These are phyloP conservation scores for Ahaetulla prasina DNA, from an alignment of 2,113 vertebrate species.

Conservation along the genomic window DNA sequence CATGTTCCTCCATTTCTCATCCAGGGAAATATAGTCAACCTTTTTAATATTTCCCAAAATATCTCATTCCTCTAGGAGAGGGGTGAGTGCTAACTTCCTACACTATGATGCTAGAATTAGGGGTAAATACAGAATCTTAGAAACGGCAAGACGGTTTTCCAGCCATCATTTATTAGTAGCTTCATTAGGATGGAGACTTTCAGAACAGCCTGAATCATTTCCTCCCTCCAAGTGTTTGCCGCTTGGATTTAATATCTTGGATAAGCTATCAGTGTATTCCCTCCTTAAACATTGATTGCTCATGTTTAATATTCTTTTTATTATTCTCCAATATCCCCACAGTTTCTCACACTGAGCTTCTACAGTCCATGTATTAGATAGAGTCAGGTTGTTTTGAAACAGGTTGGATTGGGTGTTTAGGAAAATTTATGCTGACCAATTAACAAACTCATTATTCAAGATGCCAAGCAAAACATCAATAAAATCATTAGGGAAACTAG, in stretches of 20 bases:
- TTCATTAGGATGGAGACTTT: not conserved
- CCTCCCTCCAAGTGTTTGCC: not conserved
- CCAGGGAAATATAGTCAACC: no score
- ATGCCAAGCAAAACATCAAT: not conserved
- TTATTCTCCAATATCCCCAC: not conserved
- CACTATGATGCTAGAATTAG: not conserved
- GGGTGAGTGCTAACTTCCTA: no score
- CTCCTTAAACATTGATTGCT: not conserved
- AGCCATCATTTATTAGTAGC: not conserved
- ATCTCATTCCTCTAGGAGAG: no score
- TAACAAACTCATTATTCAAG: not conserved
- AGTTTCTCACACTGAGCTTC: not conserved
- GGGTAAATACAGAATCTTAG: not conserved
- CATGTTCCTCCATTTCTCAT: no score
- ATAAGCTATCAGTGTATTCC: not conserved
- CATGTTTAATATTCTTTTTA: not conserved
- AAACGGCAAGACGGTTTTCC: not conserved
- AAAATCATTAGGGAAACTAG: not conserved
- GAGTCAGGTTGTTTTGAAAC: not conserved
- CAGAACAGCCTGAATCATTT: not conserved
- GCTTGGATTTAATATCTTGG: not conserved
- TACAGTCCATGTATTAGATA: not conserved
- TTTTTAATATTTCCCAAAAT: no score
- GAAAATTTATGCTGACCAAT: not conserved
- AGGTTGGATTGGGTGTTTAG: not conserved